Evolutionary conservation across 2,888 invertebrate species (phyloP).

Genomic region (Drosophila robusta): DNA sequence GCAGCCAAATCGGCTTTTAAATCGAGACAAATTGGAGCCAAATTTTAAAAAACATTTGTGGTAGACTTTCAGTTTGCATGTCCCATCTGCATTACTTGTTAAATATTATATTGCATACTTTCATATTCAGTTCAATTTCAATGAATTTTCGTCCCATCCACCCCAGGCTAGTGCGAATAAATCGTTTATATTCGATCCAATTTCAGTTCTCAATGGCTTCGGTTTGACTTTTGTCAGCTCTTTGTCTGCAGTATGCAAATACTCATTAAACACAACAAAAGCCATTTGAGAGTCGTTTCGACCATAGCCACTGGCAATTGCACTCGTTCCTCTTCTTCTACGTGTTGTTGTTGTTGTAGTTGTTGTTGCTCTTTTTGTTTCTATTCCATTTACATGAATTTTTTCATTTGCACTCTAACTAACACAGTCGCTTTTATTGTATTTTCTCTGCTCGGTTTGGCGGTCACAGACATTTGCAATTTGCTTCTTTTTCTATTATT

Average conservation of each 20-base stretch:
- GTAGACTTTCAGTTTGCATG: neutral
- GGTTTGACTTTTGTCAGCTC: slow-evolving; percentile 42
- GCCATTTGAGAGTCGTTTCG: slow-evolving; percentile 22
- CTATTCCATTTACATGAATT: slow-evolving; percentile 8
- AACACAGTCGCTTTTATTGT: slow-evolving; percentile 26
- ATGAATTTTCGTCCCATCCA: slow-evolving; percentile 10
- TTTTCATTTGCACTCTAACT: slow-evolving; percentile 9
- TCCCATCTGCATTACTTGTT: neutral
- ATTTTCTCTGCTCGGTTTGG: slow-evolving; percentile 29
- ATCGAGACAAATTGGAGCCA: too few species aligned
- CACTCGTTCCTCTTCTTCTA: neutral
- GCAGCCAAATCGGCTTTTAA: too few species aligned
- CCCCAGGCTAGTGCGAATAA: slow-evolving; percentile 24
- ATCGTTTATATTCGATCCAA: slow-evolving; percentile 16
- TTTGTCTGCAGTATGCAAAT: slow-evolving; percentile 31
- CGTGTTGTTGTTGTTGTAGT: neutral
- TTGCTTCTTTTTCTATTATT: slow-evolving; percentile 26
- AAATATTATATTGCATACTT: neutral
- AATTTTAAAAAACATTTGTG: too few species aligned
- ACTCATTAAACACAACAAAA: slow-evolving; percentile 49
- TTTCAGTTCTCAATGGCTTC: slow-evolving; percentile 12
- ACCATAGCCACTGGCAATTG: slow-evolving; percentile 25
- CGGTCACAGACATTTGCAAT: slow-evolving; percentile 36
- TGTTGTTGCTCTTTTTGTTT: slow-evolving; percentile 10
- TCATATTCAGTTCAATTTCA: slow-evolving; percentile 8